phyloP scores from a whole-genome alignment of 1,140 invertebrate genomes.

The Caerostris extrusa region DNA sequence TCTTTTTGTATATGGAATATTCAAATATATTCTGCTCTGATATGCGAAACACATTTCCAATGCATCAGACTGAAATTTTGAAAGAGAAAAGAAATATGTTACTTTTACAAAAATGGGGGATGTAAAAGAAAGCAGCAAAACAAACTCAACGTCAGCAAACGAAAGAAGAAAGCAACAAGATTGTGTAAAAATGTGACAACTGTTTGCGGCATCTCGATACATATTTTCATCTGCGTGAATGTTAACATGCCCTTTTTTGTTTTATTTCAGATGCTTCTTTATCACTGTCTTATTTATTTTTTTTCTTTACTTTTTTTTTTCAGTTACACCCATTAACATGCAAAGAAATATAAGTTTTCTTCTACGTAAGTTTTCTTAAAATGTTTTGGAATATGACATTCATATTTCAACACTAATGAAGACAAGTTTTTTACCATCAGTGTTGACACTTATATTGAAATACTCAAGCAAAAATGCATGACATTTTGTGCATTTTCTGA shows the following conservation, averaged over 20 bases:
- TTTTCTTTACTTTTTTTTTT: not conserved
- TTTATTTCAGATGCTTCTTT: not conserved
- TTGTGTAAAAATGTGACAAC: constrained; percentile 50
- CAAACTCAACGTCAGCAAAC: constrained; percentile 1
- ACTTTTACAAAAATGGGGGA: constrained; percentile 17
- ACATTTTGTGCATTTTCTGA: too few species aligned
- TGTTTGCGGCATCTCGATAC: constrained; percentile 49
- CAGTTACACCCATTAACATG: not conserved
- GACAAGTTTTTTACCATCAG: too few species aligned
- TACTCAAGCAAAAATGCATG: too few species aligned
- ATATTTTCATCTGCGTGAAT: constrained; percentile 25
- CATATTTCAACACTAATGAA: not conserved
- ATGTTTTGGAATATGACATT: not conserved
- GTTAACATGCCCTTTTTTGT: not conserved
- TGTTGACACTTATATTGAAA: too few species aligned
- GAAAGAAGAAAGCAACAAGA: not conserved
- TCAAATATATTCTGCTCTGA: constrained; percentile 13
- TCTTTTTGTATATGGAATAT: not conserved
- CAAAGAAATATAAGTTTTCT: not conserved
- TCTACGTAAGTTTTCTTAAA: not conserved
- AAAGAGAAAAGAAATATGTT: not conserved
- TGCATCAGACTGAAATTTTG: not conserved
- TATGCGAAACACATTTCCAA: constrained; percentile 27
- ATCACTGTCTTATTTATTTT: not conserved
- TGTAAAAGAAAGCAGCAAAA: not conserved